A percentile compares a stretch with the other conserved stretches of the same genome.
These are phyloP conservation scores for Eilema caniola DNA, from an alignment of 2,888 invertebrate genomes.

Conservation along the genomic window DNA sequence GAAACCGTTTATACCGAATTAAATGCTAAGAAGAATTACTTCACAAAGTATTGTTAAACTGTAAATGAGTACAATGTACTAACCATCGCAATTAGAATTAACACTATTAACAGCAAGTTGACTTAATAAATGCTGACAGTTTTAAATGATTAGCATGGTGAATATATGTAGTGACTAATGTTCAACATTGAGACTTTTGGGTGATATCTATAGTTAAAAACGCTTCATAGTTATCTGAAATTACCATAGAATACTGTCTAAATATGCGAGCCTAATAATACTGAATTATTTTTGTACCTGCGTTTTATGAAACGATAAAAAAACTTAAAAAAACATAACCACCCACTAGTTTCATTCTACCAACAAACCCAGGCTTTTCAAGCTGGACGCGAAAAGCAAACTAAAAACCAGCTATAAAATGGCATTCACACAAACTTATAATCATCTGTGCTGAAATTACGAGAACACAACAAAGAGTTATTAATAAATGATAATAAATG, in stretches of 20 bases:
- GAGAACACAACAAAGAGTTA: too few relatives aligned
- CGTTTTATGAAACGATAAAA: too few relatives aligned
- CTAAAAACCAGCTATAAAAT: background rate
- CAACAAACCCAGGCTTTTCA: background rate
- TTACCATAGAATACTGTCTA: too few relatives aligned
- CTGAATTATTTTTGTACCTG: too few relatives aligned
- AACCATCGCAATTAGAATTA: conserved; percentile 45
- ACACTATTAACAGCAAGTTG: conserved; percentile 37
- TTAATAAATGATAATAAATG: too few relatives aligned
- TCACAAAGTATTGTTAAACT: conserved; percentile 34
- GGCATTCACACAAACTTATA: too few relatives aligned
- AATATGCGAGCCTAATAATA: too few relatives aligned
- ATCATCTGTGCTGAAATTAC: too few relatives aligned
- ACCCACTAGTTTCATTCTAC: background rate
- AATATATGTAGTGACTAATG: background rate
- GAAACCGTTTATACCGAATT: background rate
- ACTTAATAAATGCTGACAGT: conserved; percentile 36
- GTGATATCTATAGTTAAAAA: background rate
- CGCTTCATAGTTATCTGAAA: too few relatives aligned
- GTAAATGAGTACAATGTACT: conserved; percentile 34
- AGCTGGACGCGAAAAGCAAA: background rate
- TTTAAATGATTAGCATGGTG: conserved; percentile 38
- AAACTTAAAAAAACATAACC: too few relatives aligned
- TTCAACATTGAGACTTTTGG: background rate
- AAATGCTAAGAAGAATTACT: conserved; percentile 19